phyloP scores from a whole-genome alignment of 2,113 vertebrate genomes.

The Atlantisia rogersi region DNA sequence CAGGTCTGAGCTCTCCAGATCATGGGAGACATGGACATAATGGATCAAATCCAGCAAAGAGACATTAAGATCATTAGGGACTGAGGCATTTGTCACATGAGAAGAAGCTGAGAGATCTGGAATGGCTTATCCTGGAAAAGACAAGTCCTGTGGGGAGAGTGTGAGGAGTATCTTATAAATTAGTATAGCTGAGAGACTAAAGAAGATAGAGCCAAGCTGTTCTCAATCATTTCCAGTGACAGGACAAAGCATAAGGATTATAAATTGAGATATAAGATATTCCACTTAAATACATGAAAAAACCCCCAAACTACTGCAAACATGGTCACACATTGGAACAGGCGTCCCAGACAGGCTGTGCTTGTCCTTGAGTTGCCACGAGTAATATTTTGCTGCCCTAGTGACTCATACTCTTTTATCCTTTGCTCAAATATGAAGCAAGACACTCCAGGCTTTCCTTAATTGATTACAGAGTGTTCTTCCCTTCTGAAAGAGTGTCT shows the following conservation, averaged over 20 bases:
- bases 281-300: background rate
- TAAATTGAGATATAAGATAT: background rate
- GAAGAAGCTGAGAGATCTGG: background rate
- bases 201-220: background rate
- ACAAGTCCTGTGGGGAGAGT: background rate
- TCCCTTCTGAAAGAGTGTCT: background rate
- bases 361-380: background rate
- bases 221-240: background rate
- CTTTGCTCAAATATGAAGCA: background rate
- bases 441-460: background rate
- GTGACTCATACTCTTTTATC: background rate
- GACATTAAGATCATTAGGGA: no score
- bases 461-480: fast-evolving
- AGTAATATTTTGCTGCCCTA: background rate
- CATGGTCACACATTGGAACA: background rate
- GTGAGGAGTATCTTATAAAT: background rate
- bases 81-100: background rate
- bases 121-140: background rate
- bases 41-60: background rate
- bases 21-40: background rate
- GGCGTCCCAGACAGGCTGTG: background rate
- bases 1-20: background rate
- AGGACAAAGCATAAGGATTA: fast-evolving
- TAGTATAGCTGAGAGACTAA: background rate
- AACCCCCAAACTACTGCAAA: no score